These are phyloP conservation scores for Mormyrus hasselquistii DNA, from an alignment of 2,797 vertebrate species.

Conservation along the genomic window DNA sequence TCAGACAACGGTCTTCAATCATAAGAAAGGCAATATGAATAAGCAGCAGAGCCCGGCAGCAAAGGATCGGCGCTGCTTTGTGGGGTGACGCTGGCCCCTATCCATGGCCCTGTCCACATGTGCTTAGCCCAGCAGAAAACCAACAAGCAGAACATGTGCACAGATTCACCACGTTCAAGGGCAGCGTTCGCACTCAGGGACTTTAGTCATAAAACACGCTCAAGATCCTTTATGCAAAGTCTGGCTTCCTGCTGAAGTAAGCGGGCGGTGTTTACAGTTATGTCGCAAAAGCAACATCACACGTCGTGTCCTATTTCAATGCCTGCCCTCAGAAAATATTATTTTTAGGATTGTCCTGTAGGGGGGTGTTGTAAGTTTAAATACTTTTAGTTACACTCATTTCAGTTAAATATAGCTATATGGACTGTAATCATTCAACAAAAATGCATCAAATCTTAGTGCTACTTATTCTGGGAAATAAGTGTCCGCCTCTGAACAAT, in stretches of 20 bases:
- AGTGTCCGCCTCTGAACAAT: not conserved
- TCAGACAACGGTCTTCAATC: not conserved
- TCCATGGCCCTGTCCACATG: not conserved
- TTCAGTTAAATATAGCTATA: not conserved
- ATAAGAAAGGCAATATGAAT: not conserved
- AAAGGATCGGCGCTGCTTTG: not conserved
- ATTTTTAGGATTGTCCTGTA: not conserved
- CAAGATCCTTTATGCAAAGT: not conserved
- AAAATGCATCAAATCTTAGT: not conserved
- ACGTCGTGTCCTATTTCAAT: slow-evolving; percentile 2
- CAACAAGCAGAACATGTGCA: not conserved
- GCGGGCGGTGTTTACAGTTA: not conserved
- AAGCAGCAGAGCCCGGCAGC: not conserved
- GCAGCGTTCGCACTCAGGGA: not conserved
- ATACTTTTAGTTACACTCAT: slow-evolving; percentile 8
- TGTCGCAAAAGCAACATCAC: not conserved
- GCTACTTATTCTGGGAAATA: not conserved
- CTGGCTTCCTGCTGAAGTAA: not conserved
- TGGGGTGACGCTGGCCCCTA: not conserved
- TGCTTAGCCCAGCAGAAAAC: not conserved
- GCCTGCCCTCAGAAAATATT: not conserved
- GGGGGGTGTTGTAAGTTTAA: not conserved
- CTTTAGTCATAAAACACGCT: not conserved
- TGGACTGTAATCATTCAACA: not conserved
- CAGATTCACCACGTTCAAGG: not conserved